Base-by-base conservation (phyloP, 35 echinoderm and acorn worm species). In the Acanthaster planci region DNA sequence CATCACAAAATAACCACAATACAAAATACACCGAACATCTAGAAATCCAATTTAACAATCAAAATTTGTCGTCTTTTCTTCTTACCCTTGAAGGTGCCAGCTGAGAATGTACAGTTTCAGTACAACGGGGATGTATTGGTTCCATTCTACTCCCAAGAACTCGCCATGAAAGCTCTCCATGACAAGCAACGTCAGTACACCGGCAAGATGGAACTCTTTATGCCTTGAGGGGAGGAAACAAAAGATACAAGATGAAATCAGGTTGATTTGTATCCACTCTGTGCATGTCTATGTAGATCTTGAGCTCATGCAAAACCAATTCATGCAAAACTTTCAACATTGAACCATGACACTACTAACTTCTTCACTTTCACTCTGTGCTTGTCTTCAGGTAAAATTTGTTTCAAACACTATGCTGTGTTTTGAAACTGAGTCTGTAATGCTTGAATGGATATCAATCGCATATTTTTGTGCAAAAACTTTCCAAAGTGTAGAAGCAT, bases 141-240 rank as follows among this genome's bases (percentile, higher is more conserved):
- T 59, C 90, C 89, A 5, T 95, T 95, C 76, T 84, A 89, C 85
- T 91, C 88, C 9, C 93, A 95, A 67, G 93, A 95, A 21, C 78
- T 95, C 30, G 93, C 93, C 31, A 81, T 95, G 10, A 91, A 90
- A 83, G 93, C 93, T 12, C 79, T 95, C 3, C 93, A 95, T 40
- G 93, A 95, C 29, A 91, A 90, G 55, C 93, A 95, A 57, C 78
- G 89, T 59, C 84, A 87, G 53, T 95, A 91, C 76, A 80, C 84
- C 54, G 93, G 93, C 38, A 95, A 95, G 77, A 95, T 95, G 93
- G 88, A 95, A 86, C 93, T 95, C 29, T 95, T 91, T 32, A 84
- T 95, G 52, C 85, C 92, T 52, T 94, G 58, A 86, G 75, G 12
- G 16, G 18, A 26, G 56, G 16, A 14, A n/a, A 59, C 17, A 59